Conservation (phyloP, 2,113 vertebrate species). For the Falcunculus frontatus region DNA sequence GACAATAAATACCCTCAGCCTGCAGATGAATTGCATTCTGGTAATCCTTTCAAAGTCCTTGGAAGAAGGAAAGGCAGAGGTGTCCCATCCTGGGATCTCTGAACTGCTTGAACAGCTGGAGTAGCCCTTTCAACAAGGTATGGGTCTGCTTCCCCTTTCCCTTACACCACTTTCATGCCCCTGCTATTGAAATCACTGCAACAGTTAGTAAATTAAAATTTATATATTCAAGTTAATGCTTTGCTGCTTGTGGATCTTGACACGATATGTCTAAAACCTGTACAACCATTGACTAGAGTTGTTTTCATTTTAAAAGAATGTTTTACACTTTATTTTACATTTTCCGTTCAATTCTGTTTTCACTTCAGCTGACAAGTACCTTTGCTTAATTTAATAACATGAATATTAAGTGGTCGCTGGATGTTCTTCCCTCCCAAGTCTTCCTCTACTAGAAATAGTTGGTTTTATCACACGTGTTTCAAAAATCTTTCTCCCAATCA, state of each 20-base stretch:
- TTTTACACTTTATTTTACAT: neutral
- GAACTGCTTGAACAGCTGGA: neutral
- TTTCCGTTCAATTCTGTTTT: neutral
- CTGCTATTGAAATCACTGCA: neutral
- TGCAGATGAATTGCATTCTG: neutral
- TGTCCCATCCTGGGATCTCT: neutral
- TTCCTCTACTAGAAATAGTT: neutral
- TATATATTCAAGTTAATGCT: neutral
- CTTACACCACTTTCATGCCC: neutral
- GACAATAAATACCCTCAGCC: neutral
- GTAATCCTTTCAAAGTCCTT: neutral
- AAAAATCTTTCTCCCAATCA: neutral
- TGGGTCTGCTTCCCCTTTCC: neutral
- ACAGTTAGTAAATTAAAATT: neutral
- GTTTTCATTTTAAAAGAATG: neutral
- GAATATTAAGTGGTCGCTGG: neutral
- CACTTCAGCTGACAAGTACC: neutral
- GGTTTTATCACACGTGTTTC: neutral
- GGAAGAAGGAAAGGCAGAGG: neutral
- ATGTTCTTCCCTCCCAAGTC: neutral
- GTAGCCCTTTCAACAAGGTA: rapidly evolving
- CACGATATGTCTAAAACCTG: neutral
- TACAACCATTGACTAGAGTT: neutral
- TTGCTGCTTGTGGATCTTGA: neutral
- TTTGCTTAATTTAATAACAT: neutral